Base-by-base conservation (phyloP, 2,888 invertebrate species). In the Amorpha juglandis region DNA sequence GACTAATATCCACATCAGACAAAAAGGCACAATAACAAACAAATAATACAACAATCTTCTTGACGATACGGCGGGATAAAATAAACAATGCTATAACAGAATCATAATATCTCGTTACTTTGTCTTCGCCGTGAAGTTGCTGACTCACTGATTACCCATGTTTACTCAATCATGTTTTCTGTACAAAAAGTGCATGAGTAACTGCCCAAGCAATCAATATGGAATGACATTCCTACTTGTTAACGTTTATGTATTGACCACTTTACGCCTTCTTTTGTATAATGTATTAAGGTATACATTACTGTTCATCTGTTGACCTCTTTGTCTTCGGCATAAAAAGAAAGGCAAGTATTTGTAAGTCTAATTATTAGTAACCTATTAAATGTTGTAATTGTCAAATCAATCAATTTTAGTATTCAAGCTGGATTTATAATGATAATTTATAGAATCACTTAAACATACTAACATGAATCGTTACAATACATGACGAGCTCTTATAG, bases 131-230 rank as follows among this genome's bases (percentile, higher is more conserved):
- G 38, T 38, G 19, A 19, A 6, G 11, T 42, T n/a, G 58, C 42
- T 58, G 58, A 58, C 58, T 58, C 58, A 58, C 58, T 58, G 58
- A 58, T 58, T 58, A 58, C 38, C 58, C 42, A 42, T 42, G 58
- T 58, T 58, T 58, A 58, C 58, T 58, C 58, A 58, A 42, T 42
- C 58, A 16, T 42, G 19, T 38, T 38, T 38, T 42, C 55, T 42
- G 33, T 33, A 58, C 58, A 58, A 58, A 58, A 58, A 58, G 19
- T 55, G 38, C 38, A 55, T 42, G 42, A 58, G 58, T 58, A 58
- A 42, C 42, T 42, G 42, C 11, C 16, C 42, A 58, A 42, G 42
- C 42, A 58, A 58, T 58, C 58, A 58, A 58, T 42, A 42, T 12
- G 16, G 12, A 42, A 58, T 58, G 38, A 58, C 58, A 58, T 58